These are phyloP conservation scores for Galaxea fascicularis DNA, from an alignment of 92 coral and sea anemone genomes.

Conservation along the genomic window DNA sequence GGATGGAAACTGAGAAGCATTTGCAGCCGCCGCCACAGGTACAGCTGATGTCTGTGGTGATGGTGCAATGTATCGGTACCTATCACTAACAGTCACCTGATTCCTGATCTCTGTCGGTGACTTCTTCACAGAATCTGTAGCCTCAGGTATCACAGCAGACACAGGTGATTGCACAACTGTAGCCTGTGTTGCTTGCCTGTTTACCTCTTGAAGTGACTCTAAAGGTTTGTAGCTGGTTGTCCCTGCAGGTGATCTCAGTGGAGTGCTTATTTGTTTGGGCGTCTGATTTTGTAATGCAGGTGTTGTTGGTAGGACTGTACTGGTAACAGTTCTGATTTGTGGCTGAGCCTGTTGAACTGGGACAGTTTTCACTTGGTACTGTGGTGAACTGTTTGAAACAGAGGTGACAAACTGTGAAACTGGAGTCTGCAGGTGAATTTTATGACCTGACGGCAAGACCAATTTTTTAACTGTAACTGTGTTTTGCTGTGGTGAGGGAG, in stretches of 20 bases:
- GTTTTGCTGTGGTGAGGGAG: not conserved
- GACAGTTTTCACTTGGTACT: slow-evolving; percentile 10
- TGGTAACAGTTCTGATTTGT: not conserved
- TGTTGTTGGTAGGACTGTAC: slow-evolving; percentile 1
- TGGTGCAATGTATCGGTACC: slow-evolving; percentile 81
- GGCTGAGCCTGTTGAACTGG: slow-evolving; percentile 17
- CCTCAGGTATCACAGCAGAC: slow-evolving; percentile 68
- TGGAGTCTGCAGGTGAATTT: slow-evolving; percentile 38
- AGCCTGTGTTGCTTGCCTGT: slow-evolving; percentile 71
- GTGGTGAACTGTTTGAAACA: slow-evolving; percentile 4
- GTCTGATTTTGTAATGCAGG: slow-evolving; percentile 10
- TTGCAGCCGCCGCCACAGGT: slow-evolving; percentile 7
- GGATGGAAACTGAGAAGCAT: not conserved
- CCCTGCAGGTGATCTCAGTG: slow-evolving; percentile 21
- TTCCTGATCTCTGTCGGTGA: slow-evolving; percentile 70
- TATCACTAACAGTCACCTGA: slow-evolving; percentile 80
- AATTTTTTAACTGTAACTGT: slow-evolving; percentile 28
- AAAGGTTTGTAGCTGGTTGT: slow-evolving; percentile 74
- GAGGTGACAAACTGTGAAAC: slow-evolving; percentile 8
- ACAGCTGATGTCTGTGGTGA: slow-evolving; percentile 28
- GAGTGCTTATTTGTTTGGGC: slow-evolving; percentile 6
- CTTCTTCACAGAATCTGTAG: slow-evolving; percentile 9
- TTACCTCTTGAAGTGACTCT: slow-evolving; percentile 81
- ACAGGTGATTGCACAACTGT: slow-evolving; percentile 72
- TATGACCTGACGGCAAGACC: slow-evolving; percentile 49